Conservation (phyloP, 1,140 invertebrate genomes). For the Orius laevigatus region DNA sequence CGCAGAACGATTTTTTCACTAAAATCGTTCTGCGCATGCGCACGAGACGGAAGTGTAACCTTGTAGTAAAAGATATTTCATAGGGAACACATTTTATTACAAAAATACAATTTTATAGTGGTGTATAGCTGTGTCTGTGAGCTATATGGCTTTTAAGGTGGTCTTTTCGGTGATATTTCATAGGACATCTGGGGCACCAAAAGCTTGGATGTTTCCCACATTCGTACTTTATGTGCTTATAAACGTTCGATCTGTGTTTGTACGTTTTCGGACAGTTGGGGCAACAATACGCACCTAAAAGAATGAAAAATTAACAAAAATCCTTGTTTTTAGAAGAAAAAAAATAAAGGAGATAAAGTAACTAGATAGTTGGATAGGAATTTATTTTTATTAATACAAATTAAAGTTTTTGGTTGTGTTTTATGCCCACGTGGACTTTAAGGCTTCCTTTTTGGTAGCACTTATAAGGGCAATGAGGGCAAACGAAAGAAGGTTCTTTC, state of each 20-base stretch:
- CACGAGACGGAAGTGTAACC: too few species aligned
- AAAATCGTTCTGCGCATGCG: too few species aligned
- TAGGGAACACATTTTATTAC: too few species aligned
- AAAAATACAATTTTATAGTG: neutral
- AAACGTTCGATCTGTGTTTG: slow-evolving; percentile 6
- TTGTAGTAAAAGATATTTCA: too few species aligned
- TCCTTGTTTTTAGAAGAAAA: too few species aligned
- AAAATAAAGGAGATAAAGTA: too few species aligned
- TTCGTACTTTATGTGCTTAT: slow-evolving; percentile 27
- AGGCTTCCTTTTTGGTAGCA: slow-evolving; percentile 18
- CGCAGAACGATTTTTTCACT: too few species aligned
- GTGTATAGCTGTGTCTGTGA: neutral
- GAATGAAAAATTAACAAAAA: neutral
- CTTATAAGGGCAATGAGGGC: slow-evolving; percentile 15
- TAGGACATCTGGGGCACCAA: slow-evolving; percentile 32
- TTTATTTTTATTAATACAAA: too few species aligned
- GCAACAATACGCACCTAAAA: slow-evolving; percentile 5
- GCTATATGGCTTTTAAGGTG: slow-evolving; percentile 18
- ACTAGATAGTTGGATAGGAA: too few species aligned
- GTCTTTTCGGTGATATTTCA: slow-evolving; percentile 18
- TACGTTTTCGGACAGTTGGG: slow-evolving; percentile 14
- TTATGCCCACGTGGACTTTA: neutral
- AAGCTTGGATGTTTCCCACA: slow-evolving; percentile 38
- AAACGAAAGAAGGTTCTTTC: neutral
- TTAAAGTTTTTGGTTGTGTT: too few species aligned